phyloP scores from a whole-genome alignment of 2,888 invertebrate genomes.

The Agriopis leucophaearia region DNA sequence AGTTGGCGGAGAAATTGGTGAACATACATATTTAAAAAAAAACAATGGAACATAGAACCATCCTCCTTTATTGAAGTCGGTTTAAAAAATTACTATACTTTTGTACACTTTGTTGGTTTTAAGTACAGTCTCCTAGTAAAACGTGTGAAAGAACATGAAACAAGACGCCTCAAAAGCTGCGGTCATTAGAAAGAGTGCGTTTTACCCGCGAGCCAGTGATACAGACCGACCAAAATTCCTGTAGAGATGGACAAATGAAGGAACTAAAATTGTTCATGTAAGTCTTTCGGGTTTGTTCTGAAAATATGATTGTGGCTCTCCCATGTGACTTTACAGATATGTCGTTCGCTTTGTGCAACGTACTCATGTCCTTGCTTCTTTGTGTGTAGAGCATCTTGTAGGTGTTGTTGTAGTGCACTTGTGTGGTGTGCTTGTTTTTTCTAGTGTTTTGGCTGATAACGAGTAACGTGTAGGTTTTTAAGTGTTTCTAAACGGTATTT shows the following conservation, averaged over 20 bases:
- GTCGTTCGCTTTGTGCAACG: neutral
- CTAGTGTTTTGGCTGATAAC: slow-evolving; percentile 3
- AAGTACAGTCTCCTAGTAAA: slow-evolving; percentile 1
- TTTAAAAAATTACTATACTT: neutral
- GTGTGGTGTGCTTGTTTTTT: slow-evolving; percentile 4
- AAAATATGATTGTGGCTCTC: too few species aligned
- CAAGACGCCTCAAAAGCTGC: slow-evolving; percentile 49
- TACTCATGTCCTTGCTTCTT: slow-evolving; percentile 17
- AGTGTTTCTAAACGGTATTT: too few species aligned
- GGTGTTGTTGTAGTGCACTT: neutral
- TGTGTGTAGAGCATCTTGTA: slow-evolving; percentile 4
- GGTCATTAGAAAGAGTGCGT: slow-evolving; percentile 59
- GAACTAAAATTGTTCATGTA: too few species aligned
- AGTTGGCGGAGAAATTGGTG: too few species aligned
- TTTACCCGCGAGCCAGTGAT: slow-evolving; percentile 33
- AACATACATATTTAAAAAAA: too few species aligned
- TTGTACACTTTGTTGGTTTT: neutral
- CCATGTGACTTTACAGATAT: neutral
- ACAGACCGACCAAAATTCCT: neutral
- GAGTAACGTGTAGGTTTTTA: neutral
- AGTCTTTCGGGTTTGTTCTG: too few species aligned
- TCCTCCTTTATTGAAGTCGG: too few species aligned
- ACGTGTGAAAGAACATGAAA: slow-evolving; percentile 32
- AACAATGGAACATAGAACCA: too few species aligned
- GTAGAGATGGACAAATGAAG: too few species aligned